Evolutionary conservation across 2,113 vertebrate genomes (phyloP).

Genomic region (Pachypanchax playfairii): DNA sequence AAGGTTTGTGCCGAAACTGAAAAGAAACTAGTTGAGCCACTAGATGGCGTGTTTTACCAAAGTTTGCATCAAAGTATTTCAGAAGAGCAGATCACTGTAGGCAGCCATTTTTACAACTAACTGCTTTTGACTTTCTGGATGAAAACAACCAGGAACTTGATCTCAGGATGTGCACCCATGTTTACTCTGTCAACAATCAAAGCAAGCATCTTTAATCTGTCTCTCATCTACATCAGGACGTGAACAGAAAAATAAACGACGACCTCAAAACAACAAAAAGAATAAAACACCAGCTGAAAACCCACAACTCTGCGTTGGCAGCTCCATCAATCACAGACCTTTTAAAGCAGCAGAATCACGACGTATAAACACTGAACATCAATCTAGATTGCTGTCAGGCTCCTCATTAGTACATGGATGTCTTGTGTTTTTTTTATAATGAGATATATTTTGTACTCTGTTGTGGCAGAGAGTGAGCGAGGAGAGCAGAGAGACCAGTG

Average conservation of each 20-base stretch:
- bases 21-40: conserved; percentile 26
- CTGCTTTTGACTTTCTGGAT: too few relatives aligned
- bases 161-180: too few relatives aligned
- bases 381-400: conserved; percentile 57
- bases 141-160: too few relatives aligned
- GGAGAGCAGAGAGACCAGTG: conserved; percentile 26
- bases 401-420: conserved; percentile 43
- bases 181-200: too few relatives aligned
- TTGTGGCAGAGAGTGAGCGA: conserved; percentile 14
- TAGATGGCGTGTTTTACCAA: conserved; percentile 42
- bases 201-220: too few relatives aligned
- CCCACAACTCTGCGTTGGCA: conserved; percentile 27
- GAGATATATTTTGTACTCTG: conserved; percentile 27
- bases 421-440: conserved; percentile 32
- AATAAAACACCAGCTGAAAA: conserved; percentile 1
- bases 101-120: too few relatives aligned
- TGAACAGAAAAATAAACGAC: too few relatives aligned
- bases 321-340: conserved; percentile 45
- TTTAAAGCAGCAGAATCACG: conserved; percentile 35
- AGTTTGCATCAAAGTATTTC: conserved; percentile 13
- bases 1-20: not conserved
- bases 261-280: not conserved
- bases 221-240: too few relatives aligned
- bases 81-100: too few relatives aligned
- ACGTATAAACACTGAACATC: conserved; percentile 36